Conservation (phyloP, 1,140 invertebrate species). For the Camponotus floridanus region DNA sequence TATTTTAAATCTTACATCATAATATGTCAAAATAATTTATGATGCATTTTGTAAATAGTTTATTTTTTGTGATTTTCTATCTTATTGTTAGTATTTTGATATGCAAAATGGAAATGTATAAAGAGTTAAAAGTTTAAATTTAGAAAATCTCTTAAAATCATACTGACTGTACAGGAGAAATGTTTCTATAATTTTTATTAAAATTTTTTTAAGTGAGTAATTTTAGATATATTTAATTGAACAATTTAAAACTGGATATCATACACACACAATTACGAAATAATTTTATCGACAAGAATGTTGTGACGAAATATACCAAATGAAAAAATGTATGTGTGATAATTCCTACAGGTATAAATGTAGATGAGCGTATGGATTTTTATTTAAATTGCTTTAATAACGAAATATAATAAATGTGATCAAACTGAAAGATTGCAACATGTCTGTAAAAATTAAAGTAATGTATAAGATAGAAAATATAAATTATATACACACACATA, state of each 20-base stretch:
- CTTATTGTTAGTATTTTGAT: too few relatives aligned
- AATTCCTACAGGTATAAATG: conserved; percentile 68
- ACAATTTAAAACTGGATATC: background rate
- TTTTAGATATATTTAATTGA: too few relatives aligned
- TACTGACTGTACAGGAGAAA: too few relatives aligned
- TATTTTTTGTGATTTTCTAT: too few relatives aligned
- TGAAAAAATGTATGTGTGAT: conserved; percentile 76
- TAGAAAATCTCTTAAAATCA: too few relatives aligned
- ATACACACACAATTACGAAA: conserved; percentile 78
- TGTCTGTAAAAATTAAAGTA: conserved; percentile 76
- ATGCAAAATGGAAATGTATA: too few relatives aligned
- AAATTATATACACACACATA: conserved; percentile 29
- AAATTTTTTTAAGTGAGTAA: too few relatives aligned
- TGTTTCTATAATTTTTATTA: too few relatives aligned
- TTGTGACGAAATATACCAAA: conserved; percentile 78
- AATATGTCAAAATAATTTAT: too few relatives aligned
- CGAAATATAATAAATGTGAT: conserved; percentile 58
- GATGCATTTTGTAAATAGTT: too few relatives aligned
- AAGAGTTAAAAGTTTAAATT: too few relatives aligned
- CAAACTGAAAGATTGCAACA: conserved; percentile 65
- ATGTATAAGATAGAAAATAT: conserved; percentile 72
- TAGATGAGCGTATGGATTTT: conserved; percentile 67
- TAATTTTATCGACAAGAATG: conserved; percentile 79
- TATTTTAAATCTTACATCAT: too few relatives aligned
- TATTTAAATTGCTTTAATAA: conserved; percentile 76